These are phyloP conservation scores for Pseudorectes ferrugineus DNA, from an alignment of 2,113 vertebrate genomes.

Conservation along the genomic window DNA sequence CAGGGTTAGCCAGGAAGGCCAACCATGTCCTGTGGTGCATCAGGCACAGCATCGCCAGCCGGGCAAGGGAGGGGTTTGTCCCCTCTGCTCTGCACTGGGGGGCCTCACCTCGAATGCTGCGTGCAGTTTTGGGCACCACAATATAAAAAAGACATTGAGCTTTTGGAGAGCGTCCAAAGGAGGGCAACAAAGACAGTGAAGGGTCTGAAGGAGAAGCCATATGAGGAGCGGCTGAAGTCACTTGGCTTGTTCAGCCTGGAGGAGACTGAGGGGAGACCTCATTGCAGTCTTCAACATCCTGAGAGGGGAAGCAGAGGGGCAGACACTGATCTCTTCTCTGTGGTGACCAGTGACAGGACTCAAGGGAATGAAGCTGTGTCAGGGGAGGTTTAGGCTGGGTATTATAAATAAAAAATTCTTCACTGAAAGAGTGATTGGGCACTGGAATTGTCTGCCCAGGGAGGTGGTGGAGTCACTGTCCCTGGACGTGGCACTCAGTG, in stretches of 20 bases:
- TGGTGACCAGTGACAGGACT: not conserved
- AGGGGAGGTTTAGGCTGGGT: not conserved
- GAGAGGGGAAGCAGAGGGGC: not conserved
- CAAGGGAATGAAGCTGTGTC: not conserved
- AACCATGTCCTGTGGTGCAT: accelerated
- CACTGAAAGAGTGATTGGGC: not conserved
- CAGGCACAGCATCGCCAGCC: accelerated
- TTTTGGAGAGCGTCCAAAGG: not conserved
- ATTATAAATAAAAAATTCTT: not conserved
- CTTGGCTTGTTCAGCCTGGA: not conserved
- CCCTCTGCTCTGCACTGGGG: not conserved
- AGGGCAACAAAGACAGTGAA: not conserved
- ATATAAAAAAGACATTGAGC: not conserved
- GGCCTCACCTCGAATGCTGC: accelerated
- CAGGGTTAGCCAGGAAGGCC: not conserved
- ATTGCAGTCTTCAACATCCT: not conserved
- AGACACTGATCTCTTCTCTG: not conserved
- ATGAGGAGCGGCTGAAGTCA: not conserved
- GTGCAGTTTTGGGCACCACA: not conserved
- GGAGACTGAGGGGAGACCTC: not conserved
- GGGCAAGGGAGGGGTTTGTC: not conserved
- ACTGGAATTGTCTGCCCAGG: not conserved
- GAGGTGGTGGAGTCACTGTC: not conserved
- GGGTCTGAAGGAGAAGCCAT: not conserved
- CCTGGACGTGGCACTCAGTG: not conserved